Base-by-base conservation (phyloP, 2,888 invertebrate species). In the Drosophila mulleri region DNA sequence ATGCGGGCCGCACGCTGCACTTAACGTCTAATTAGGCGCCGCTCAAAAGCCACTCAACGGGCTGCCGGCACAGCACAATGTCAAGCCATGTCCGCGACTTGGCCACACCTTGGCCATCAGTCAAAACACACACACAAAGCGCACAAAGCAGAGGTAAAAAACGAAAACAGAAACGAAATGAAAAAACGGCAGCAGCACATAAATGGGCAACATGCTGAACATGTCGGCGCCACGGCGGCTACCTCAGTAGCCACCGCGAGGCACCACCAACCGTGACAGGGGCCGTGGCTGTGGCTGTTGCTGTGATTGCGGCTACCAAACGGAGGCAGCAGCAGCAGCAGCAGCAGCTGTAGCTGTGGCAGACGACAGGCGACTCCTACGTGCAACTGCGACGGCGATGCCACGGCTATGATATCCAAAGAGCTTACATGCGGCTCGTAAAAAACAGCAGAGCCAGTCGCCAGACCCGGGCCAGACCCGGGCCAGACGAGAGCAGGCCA, bases 1-100 rank as follows among this genome's bases (percentile, higher is more conserved):
- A 72, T 81, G 77, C 48, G 39, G 67, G 79, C 80, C 82, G 72
- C 69, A 52, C 50, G 35, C 42, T 67, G 79, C 82, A 83, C 82
- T 83, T 83, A 87, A 80, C 67, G 88, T 87, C 82, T 87, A 84
- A 84, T 84, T 84, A 84, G 88, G 80, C 85, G 85, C 74, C 82
- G 75, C 82, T 69, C 52, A 87, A 82, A 87, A 83, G 83, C 83
- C 69, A 78, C 83, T 83, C 82, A 78, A 87, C 87, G 78, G 73
- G 80, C 83, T 72, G 76, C 74, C 11, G 63, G 70, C 70, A 72
- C 53, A 29, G 29, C 29, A 75, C 80, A 85, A 75, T 85, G 83
- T 83, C 83, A 85, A 81, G 79, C 81, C 82, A 41, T 78, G 71
- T 80, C 80, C 67, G 82, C 80, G 80, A 62, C 78, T 78, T 60